Evolutionary conservation across 2,797 vertebrate species (phyloP).

Genomic region (Pipistrellus pipistrellus): DNA sequence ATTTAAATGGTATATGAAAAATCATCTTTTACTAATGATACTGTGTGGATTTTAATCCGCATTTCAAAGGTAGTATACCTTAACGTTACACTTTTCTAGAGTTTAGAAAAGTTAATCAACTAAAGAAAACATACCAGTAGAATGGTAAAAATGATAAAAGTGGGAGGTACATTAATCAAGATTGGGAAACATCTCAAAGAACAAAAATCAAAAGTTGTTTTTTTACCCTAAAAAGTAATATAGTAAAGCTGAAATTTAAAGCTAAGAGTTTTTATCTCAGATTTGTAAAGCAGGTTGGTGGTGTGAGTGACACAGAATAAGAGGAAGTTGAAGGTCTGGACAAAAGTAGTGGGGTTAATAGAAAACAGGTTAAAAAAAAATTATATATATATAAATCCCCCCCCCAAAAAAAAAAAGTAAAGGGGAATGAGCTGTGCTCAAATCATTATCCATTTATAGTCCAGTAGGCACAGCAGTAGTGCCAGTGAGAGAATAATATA

Average conservation of each 20-base stretch:
- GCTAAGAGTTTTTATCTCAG: background rate
- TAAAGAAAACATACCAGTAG: background rate
- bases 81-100: background rate
- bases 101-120: background rate
- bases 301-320: background rate
- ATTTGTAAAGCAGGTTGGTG: background rate
- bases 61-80: background rate
- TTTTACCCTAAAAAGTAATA: background rate
- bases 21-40: background rate
- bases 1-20: background rate
- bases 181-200: background rate
- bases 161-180: background rate
- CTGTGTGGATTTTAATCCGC: background rate
- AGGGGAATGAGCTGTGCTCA: background rate
- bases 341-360: background rate
- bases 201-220: background rate
- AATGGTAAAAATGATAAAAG: background rate
- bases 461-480: background rate
- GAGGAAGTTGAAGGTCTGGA: background rate
- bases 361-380: background rate
- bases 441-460: background rate
- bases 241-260: conserved; percentile 4
- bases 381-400: no score
- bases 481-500: background rate
- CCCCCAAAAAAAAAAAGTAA: background rate